Evolutionary conservation across 2,888 invertebrate species (phyloP).

Genomic region (Hirtodrosophila trivittata): DNA sequence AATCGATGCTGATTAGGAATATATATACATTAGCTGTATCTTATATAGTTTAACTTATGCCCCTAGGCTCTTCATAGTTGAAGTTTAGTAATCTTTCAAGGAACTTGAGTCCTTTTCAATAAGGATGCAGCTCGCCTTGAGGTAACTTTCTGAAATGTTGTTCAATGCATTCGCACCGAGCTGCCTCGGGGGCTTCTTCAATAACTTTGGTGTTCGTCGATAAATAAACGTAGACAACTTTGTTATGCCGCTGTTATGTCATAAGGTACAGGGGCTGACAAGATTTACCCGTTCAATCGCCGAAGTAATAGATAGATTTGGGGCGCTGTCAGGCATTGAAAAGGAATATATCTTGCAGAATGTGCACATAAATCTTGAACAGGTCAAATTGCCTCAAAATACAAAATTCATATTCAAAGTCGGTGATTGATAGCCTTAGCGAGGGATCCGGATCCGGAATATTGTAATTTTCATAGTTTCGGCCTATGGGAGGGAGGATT

Average conservation of each 20-base stretch:
- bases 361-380: constrained; percentile 42
- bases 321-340: constrained; percentile 8
- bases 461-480: constrained; percentile 33
- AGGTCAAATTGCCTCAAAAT: constrained; percentile 43
- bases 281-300: constrained; percentile 16
- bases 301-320: constrained; percentile 3
- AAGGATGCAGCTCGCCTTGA: too few species aligned
- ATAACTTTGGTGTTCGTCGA: too few species aligned
- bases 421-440: constrained; percentile 53
- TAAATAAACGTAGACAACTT: too few species aligned
- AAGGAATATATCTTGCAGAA: constrained; percentile 16
- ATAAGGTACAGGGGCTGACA: background rate
- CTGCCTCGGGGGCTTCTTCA: too few species aligned
- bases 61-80: too few species aligned
- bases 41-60: background rate
- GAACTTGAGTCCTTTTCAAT: too few species aligned
- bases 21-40: too few species aligned
- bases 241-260: too few species aligned
- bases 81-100: too few species aligned
- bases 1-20: too few species aligned
- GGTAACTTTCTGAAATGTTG: too few species aligned
- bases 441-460: constrained; percentile 19
- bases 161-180: too few species aligned
- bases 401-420: constrained; percentile 54
- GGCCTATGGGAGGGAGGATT: background rate